phyloP scores from a whole-genome alignment of 2,797 vertebrate species.

The Platalea minor region DNA sequence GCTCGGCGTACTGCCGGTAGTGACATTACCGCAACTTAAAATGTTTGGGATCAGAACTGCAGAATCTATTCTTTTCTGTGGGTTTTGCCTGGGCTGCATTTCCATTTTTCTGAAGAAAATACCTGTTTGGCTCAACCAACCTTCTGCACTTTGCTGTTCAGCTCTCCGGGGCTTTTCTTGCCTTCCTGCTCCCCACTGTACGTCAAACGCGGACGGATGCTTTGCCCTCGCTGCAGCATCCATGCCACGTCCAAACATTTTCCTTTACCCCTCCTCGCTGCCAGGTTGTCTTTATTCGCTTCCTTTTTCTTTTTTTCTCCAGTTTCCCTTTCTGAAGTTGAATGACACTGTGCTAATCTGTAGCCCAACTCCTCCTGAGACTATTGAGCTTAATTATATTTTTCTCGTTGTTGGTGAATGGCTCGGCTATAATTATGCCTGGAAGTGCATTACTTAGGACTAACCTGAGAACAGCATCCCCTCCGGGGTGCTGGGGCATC shows the following conservation, averaged over 20 bases:
- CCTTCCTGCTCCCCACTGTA: not conserved
- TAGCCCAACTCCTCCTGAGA: conserved; percentile 10
- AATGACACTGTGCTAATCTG: not conserved
- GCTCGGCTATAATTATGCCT: conserved; percentile 25
- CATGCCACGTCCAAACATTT: not conserved
- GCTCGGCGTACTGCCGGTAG: not conserved
- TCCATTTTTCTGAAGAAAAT: not conserved
- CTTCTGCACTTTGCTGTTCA: not conserved
- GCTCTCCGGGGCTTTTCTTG: not conserved
- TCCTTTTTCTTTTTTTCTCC: not conserved
- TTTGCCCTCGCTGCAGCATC: not conserved
- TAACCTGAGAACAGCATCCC: not conserved
- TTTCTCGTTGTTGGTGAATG: not conserved
- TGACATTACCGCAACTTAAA: conserved; percentile 13
- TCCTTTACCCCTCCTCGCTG: not conserved
- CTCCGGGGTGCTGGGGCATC: not conserved
- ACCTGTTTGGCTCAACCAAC: not conserved
- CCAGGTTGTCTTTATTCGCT: not conserved
- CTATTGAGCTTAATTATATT: conserved; percentile 48
- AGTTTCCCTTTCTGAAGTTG: not conserved
- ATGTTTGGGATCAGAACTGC: not conserved
- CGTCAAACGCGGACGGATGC: accelerated
- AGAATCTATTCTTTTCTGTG: not conserved
- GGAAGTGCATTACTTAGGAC: conserved; percentile 49
- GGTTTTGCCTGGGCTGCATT: not conserved